phyloP scores from a whole-genome alignment of 2,888 invertebrate species.

The Steromphala cineraria region DNA sequence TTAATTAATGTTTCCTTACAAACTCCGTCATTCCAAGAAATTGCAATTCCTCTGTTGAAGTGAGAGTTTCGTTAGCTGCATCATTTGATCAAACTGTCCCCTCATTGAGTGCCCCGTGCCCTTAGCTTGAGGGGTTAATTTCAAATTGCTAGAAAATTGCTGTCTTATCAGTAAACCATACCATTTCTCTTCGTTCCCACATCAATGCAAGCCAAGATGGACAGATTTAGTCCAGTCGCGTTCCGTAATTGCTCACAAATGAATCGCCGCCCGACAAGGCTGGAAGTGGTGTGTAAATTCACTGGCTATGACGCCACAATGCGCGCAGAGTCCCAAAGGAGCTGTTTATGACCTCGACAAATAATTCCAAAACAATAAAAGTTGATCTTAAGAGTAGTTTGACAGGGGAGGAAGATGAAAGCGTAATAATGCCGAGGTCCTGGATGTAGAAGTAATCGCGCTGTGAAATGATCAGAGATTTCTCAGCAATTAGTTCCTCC shows the following conservation, averaged over 20 bases:
- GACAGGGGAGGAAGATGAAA: conserved; percentile 1
- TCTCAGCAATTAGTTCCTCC: not conserved
- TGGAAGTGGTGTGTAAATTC: not conserved
- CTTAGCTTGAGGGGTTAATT: not conserved
- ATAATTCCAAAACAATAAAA: conserved; percentile 20
- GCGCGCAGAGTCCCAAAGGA: not conserved
- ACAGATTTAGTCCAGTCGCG: conserved; percentile 3
- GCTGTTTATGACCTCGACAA: conserved; percentile 9
- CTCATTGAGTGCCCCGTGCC: not conserved
- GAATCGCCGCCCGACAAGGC: not conserved
- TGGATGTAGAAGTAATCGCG: not conserved
- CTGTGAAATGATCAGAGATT: conserved; percentile 18
- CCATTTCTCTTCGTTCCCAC: not conserved
- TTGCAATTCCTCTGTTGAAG: no score
- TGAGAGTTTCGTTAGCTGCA: not conserved
- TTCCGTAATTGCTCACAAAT: conserved; percentile 11
- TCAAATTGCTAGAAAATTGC: not conserved
- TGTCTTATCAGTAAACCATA: not conserved
- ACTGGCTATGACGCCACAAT: not conserved
- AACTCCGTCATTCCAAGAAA: no score
- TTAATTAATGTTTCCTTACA: no score
- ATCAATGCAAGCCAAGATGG: conserved; percentile 7
- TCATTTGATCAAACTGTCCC: not conserved
- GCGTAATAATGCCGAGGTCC: not conserved
- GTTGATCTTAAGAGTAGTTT: conserved; percentile 6